These are phyloP conservation scores for Misgurnus anguillicaudatus DNA, from an alignment of 2,113 vertebrate genomes.

Conservation along the genomic window DNA sequence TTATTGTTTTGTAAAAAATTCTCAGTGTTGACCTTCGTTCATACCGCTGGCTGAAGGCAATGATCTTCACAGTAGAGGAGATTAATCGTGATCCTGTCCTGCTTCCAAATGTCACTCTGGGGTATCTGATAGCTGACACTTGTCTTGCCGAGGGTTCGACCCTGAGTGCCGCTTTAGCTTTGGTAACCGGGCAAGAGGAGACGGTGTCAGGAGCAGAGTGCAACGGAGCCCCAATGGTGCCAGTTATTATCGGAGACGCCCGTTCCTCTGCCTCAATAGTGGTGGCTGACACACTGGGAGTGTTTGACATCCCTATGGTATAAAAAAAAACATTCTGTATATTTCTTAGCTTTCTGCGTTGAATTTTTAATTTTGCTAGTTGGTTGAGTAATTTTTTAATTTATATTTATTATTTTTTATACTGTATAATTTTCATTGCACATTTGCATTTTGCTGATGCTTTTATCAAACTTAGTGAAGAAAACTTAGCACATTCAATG, in stretches of 20 bases:
- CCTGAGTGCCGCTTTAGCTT: constrained; percentile 55
- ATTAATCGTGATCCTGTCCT: constrained; percentile 59
- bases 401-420: too few species aligned
- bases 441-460: too few species aligned
- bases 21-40: constrained; percentile 56
- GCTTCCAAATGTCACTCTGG: constrained; percentile 61
- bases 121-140: constrained; percentile 64
- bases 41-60: constrained; percentile 58
- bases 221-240: constrained; percentile 31
- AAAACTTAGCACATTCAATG: too few species aligned
- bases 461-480: too few species aligned
- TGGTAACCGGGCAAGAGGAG: constrained; percentile 54
- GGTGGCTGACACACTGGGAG: constrained; percentile 59
- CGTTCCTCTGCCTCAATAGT: constrained; percentile 59
- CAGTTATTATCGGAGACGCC: constrained; percentile 62
- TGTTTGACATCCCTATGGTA: constrained; percentile 68
- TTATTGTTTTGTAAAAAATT: background rate
- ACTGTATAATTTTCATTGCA: too few species aligned
- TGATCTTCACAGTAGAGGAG: constrained; percentile 66
- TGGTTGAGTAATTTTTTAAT: too few species aligned
- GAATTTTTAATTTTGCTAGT: background rate
- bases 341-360: background rate
- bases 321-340: background rate
- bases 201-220: constrained; percentile 46
- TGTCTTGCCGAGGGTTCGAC: constrained; percentile 61